Base-by-base conservation (phyloP, 2,888 invertebrate species). In the Cecidostiba fungosa region DNA sequence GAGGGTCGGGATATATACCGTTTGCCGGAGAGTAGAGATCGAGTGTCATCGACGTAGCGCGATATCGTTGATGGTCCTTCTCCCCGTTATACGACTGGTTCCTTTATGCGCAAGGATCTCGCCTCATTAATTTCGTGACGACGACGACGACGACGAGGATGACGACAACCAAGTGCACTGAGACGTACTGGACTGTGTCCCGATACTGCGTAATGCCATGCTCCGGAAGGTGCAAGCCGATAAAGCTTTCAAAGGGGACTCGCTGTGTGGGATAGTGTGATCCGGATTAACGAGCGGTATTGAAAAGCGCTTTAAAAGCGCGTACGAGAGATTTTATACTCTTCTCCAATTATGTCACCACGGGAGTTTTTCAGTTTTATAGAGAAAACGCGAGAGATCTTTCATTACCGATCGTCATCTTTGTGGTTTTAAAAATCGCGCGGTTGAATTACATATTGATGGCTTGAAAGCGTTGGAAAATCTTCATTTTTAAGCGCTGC, bases 41-140 rank as follows among this genome's bases (percentile, higher is more conserved):
- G 47, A 82, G 79, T 77, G 62, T 82, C 79, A 70, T 84, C 73
- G 69, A 70, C 36, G 32, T 29, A 29, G 32, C 54, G 47, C 26
- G 70, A 84, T 86, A 86, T 84, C 50, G 74, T 82, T 84, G 82
- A 79, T 72, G 43, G 43, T 54, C 26, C 32, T 10, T 3, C 54
- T 69, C 50, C 54, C 43, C 50, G 19, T 50, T 50, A 50, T 50
- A 29, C 2, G 23, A 36, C 19, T 39, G 19, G 43, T n/a, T 23
- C 72, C 69, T 83, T 80, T 29, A 66, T 23, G 59, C 72, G 23
- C 70, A 80, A 73, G 69, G 73, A 72, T 86, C 70, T 86, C 77
- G 77, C 77, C 77, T 86, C 86, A 84, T 86, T 86, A 86, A 86
- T 86, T 84, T 77, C 84, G 66, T 23, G 26, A 36, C 39, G 26